Evolutionary conservation across 2,113 vertebrate genomes (phyloP), one percentile per base, ranked within the genome.

Genomic region (Chionodraco myersi): DNA sequence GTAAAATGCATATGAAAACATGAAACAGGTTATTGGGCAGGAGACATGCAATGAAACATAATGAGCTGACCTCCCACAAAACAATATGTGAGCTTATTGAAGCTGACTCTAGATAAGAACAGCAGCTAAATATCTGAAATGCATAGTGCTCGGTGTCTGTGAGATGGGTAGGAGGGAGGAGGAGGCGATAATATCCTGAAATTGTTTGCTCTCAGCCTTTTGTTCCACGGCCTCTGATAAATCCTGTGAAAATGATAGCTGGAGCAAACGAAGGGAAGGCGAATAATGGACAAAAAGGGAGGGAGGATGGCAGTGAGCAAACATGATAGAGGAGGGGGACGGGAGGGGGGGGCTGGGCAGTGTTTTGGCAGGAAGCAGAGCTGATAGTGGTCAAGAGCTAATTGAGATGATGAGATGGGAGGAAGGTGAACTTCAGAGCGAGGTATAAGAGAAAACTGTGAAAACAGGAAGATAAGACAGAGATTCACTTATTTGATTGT

Each of bases 191-290:
- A 81, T 85, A 79, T 90, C 85, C 83, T 86, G 72, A 89, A 89
- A 92, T 89, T 88, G 82, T 68, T 66, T 26, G 62, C 61, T 76
- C 70, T 75, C 65, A 69, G 54, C 48, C 79, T 72, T 88, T 91
- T 91, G 88, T 91, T 91, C 80, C 73, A 57, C 58, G 30, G 79
- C 66, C 64, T 74, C 69, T 84, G 82, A 82, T 84, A 80, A 88
- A 79, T 73, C 74, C 75, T 48, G 72, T 4, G 26, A 53, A 75
- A 75, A 84, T 84, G 64, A 89, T 83, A 58, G 78, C 64, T 47
- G 59, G 72, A 69, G 54, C 56, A 21, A 30, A 75, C 70, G 76
- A 14, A 60, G 52, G 63, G 52, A 51, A 47, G 51, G 64, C 26
- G 48, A 72, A 73, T 82, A 80, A 78, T 76, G 76, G 77, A 73